Base-by-base conservation (phyloP, 2,888 invertebrate species). In the Hirudinaria manillensis region DNA sequence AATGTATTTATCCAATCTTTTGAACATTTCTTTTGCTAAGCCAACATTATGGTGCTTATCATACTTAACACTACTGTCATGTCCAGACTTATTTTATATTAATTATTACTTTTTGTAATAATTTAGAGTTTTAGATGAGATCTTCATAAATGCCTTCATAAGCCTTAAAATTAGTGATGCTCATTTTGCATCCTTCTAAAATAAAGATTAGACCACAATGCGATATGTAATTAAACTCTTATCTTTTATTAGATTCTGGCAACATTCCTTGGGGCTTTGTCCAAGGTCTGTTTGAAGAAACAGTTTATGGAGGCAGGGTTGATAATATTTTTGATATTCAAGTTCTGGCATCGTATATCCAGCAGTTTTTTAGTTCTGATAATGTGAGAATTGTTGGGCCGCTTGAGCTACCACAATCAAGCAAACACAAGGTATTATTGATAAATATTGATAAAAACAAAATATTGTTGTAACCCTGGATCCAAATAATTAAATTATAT, bases 251-350 rank as follows among this genome's bases (percentile, higher is more conserved):
- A 78, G 78, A 75, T 29, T 61, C 76, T 19, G 74, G 77, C 27
- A 38, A 32, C 21, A 53, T 78, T 7, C 72, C 76, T 51, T 78
- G 78, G 78, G 88, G 89, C 75, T 89, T 90, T 79, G 86, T 94
- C 71, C 90, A 90, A 80, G 93, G 93, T 3, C 86, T 94, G 32
- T 89, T 90, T 81, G 90, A 90, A 81, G 89, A 90, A 79, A 91
- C 93, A 0, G 90, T 93, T 71, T 94, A 93, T 82, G 94, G 93
- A 0, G 94, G 94, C 0, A 87, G 93, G 73, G 89, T 94, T 32
- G 93, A 93, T 84, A 92, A 92, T 81, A 85, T 86, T 3, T 90
- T 90, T 81, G 94, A 94, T 84, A 85, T 88, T 78, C 85, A 88
- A 45, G 89, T 91, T 19, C 84, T 93, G 79, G 86, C 86, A 78